These are phyloP conservation scores for Augochlora pura DNA, from an alignment of 1,140 invertebrate species.

Conservation along the genomic window DNA sequence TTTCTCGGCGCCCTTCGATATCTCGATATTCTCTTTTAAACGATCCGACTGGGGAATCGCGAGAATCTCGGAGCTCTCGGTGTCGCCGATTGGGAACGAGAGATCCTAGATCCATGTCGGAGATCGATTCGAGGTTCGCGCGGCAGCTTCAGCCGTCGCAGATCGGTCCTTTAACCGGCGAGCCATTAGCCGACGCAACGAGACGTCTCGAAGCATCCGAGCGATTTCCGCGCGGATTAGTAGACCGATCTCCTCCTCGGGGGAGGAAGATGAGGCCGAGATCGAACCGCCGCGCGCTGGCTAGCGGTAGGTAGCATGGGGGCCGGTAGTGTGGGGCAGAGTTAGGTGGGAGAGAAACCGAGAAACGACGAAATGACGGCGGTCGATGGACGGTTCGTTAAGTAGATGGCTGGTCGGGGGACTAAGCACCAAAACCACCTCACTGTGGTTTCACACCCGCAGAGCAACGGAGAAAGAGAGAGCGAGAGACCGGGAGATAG, in stretches of 20 bases:
- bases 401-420: constrained; percentile 76
- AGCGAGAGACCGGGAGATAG: constrained; percentile 13
- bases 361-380: constrained; percentile 77
- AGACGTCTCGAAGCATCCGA: neutral
- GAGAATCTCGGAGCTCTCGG: too few species aligned
- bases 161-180: neutral
- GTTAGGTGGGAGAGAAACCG: constrained; percentile 71
- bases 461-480: constrained; percentile 62
- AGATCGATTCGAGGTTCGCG: too few species aligned
- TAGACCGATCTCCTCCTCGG: constrained; percentile 31
- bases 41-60: too few species aligned
- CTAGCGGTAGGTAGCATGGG: constrained; percentile 54
- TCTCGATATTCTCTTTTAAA: too few species aligned
- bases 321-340: constrained; percentile 44
- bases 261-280: constrained; percentile 40
- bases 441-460: constrained; percentile 80
- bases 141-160: too few species aligned
- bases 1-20: too few species aligned
- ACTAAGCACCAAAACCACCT: constrained; percentile 79
- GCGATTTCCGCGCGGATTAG: neutral
- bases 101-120: too few species aligned
- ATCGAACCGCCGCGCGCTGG: constrained; percentile 33
- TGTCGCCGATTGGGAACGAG: too few species aligned
- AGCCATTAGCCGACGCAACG: neutral
- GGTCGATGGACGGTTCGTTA: constrained; percentile 78